Conservation (phyloP, 2,797 vertebrate genomes). For the Pygocentrus nattereri region DNA sequence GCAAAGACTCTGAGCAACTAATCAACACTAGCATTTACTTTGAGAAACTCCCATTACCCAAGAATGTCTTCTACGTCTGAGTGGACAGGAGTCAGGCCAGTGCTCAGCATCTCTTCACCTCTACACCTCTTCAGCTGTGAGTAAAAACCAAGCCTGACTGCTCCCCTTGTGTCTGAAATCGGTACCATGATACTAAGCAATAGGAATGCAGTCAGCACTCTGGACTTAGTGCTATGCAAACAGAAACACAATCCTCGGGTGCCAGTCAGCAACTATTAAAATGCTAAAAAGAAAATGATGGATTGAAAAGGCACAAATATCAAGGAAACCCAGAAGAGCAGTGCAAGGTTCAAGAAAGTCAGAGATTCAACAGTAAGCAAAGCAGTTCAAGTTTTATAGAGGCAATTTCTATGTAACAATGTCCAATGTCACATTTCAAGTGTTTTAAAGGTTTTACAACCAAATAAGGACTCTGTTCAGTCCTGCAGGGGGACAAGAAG, state of each 20-base stretch:
- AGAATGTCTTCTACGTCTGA: background rate
- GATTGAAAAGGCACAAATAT: background rate
- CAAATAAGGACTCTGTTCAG: background rate
- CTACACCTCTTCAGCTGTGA: conserved; percentile 23
- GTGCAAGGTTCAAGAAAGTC: background rate
- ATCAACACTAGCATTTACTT: conserved; percentile 24
- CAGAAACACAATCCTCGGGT: conserved; percentile 40
- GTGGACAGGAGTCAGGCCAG: conserved; percentile 10
- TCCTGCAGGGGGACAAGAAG: background rate
- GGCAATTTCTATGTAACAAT: background rate
- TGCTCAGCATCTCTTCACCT: conserved; percentile 25
- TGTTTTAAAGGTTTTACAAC: too few species aligned
- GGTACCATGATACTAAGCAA: conserved; percentile 33
- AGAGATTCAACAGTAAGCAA: background rate
- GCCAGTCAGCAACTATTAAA: conserved; percentile 39
- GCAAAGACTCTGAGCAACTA: background rate
- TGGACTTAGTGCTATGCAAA: conserved; percentile 46
- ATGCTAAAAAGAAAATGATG: conserved; percentile 34
- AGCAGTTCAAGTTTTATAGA: background rate
- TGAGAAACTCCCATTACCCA: conserved; percentile 22
- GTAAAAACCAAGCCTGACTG: conserved; percentile 37
- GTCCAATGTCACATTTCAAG: background rate
- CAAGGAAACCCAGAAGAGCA: background rate
- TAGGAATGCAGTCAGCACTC: conserved; percentile 53
- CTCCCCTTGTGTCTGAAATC: conserved; percentile 18